Evolutionary conservation across 2,888 invertebrate species (phyloP).

Genomic region (Priapulus caudatus): DNA sequence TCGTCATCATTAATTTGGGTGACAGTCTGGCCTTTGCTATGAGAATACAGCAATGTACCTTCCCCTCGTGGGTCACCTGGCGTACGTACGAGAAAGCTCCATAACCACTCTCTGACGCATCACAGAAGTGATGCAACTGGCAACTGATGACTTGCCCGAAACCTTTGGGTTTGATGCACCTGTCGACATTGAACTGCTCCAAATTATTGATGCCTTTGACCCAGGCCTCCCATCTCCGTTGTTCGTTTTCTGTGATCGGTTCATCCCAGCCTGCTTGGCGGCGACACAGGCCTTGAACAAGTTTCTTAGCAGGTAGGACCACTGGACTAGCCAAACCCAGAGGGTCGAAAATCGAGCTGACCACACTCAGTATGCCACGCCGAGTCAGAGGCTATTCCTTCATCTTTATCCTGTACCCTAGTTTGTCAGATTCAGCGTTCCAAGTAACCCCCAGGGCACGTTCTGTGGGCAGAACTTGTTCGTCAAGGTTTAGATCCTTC

Average conservation of each 20-base stretch:
- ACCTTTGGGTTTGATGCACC: slow-evolving; percentile 13
- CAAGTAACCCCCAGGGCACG: too few relatives aligned
- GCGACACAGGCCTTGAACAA: slow-evolving; percentile 9
- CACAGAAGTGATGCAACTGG: slow-evolving; percentile 10
- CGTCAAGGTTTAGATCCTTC: too few relatives aligned
- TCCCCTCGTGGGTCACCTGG: not conserved
- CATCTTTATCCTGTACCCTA: slow-evolving; percentile 6
- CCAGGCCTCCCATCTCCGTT: slow-evolving; percentile 1
- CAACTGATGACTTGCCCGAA: not conserved
- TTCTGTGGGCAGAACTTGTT: too few relatives aligned
- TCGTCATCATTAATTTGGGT: slow-evolving; percentile 5
- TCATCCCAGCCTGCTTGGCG: slow-evolving; percentile 11
- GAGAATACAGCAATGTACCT: slow-evolving; percentile 7
- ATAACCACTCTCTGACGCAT: slow-evolving; percentile 9
- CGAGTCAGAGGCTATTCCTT: slow-evolving; percentile 2
- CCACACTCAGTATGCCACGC: slow-evolving; percentile 4
- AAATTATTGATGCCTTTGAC: not conserved
- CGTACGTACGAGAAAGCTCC: slow-evolving; percentile 10
- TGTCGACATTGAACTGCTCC: not conserved
- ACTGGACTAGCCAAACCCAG: slow-evolving; percentile 12
- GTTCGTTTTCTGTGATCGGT: slow-evolving; percentile 6
- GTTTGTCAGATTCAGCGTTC: slow-evolving; percentile 7
- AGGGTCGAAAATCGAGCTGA: slow-evolving; percentile 10
- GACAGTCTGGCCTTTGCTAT: slow-evolving; percentile 7
- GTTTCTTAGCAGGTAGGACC: slow-evolving; percentile 8